phyloP scores from a whole-genome alignment of 2,888 invertebrate genomes.

The Nudaria mundana region DNA sequence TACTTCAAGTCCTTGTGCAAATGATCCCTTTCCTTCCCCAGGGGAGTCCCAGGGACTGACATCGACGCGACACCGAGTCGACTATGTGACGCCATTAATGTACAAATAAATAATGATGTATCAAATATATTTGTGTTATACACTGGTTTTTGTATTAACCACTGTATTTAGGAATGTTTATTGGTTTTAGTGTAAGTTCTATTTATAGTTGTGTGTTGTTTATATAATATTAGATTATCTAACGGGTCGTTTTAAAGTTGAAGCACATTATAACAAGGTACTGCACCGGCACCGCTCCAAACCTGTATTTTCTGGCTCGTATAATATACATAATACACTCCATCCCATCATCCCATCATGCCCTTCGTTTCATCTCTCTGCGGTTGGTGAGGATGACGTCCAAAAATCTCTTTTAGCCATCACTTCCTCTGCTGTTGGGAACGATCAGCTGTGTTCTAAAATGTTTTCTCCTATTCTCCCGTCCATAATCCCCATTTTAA shows the following conservation, averaged over 20 bases:
- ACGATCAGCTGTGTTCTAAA: too few relatives aligned
- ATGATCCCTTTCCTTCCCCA: constrained; percentile 12
- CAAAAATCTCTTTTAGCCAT: too few relatives aligned
- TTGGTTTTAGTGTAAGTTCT: constrained; percentile 36
- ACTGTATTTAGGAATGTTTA: constrained; percentile 37
- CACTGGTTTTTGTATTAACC: constrained; percentile 33
- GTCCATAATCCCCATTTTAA: too few relatives aligned
- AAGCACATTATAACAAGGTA: constrained; percentile 36
- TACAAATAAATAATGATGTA: constrained; percentile 47
- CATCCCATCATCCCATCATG: too few relatives aligned
- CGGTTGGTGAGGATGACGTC: too few relatives aligned
- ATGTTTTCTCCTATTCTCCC: too few relatives aligned
- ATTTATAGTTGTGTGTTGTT: constrained; percentile 42
- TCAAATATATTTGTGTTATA: constrained; percentile 40
- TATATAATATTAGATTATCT: constrained; percentile 36
- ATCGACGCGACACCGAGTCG: constrained; percentile 12
- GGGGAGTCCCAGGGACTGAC: constrained; percentile 2
- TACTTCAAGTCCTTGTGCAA: constrained; percentile 9
- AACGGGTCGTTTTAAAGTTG: constrained; percentile 31
- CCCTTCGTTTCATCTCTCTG: too few relatives aligned
- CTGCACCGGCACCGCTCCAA: constrained; percentile 35
- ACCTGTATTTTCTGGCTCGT: too few relatives aligned
- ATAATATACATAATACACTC: too few relatives aligned
- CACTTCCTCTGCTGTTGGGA: too few relatives aligned
- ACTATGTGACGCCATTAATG: constrained; percentile 38